Percentiles rank a stretch among this genome's conserved stretches.
phyloP scores from a whole-genome alignment of 2,888 invertebrate genomes.

The Galerucella calmariensis region DNA sequence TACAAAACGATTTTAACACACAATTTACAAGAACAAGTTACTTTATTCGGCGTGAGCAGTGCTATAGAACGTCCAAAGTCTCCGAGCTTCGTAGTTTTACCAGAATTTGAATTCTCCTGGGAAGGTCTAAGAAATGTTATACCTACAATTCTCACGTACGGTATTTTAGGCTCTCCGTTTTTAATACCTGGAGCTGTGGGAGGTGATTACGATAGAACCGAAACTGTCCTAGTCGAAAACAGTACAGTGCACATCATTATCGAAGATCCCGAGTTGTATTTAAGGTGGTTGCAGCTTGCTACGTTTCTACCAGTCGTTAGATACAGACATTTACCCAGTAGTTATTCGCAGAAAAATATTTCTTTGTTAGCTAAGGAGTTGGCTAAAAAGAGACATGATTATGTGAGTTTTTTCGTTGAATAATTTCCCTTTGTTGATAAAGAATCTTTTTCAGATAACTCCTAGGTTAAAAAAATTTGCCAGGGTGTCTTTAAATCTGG shows the following conservation, averaged over 20 bases:
- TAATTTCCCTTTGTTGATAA: too few species aligned
- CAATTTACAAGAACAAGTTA: constrained; percentile 68
- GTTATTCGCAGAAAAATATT: constrained; percentile 82
- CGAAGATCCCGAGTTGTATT: constrained; percentile 85
- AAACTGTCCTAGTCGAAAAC: constrained; percentile 65
- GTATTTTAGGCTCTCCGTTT: constrained; percentile 92
- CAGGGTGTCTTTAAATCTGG: constrained; percentile 82
- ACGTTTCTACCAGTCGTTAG: constrained; percentile 93
- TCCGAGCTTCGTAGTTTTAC: constrained; percentile 87
- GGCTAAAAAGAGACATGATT: constrained; percentile 78
- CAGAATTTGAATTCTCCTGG: constrained; percentile 91
- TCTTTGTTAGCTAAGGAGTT: constrained; percentile 81
- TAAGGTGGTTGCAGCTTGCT: constrained; percentile 90
- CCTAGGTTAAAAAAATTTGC: constrained; percentile 82
- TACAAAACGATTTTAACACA: constrained; percentile 81
- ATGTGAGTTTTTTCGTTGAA: constrained; percentile 62
- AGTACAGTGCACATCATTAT: constrained; percentile 66
- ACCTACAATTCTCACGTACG: constrained; percentile 88
- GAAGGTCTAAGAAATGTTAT: constrained; percentile 77
- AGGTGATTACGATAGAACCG: constrained; percentile 80
- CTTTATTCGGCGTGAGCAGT: constrained; percentile 80
- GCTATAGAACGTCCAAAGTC: constrained; percentile 84
- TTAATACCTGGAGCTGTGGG: constrained; percentile 94
- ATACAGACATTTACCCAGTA: constrained; percentile 89
- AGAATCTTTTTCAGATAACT: constrained; percentile 69